A percentile compares a stretch with the other conserved stretches of the same genome.
phyloP scores from a whole-genome alignment of 2,113 vertebrate genomes.

The Oncorhynchus keta region DNA sequence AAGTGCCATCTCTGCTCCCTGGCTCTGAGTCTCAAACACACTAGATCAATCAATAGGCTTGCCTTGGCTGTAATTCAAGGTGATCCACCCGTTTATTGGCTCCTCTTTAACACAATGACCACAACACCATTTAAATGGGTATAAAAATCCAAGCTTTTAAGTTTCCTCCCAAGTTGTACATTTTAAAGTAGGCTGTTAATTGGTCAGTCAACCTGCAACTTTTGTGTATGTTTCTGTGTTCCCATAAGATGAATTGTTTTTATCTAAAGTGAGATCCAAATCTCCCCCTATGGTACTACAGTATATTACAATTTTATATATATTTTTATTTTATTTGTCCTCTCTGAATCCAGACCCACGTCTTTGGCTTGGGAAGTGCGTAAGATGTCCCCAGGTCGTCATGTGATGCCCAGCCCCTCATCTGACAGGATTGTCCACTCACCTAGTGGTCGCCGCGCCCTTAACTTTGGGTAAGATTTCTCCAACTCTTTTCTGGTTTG shows the following conservation, averaged over 20 bases:
- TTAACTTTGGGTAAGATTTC: conserved; percentile 87
- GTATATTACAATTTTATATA: neutral
- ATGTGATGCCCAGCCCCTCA: conserved; percentile 91
- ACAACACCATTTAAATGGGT: conserved; percentile 64
- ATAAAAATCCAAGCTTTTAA: conserved; percentile 46
- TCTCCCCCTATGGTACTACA: neutral
- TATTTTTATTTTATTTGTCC: neutral
- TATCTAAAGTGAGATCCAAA: neutral
- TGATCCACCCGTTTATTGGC: conserved; percentile 63
- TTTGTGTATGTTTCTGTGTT: neutral
- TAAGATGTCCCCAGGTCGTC: conserved; percentile 98
- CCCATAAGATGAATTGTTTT: neutral
- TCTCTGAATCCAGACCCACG: conserved; percentile 82
- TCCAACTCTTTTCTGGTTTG: conserved; percentile 13
- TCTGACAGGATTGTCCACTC: conserved; percentile 88
- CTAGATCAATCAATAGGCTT: conserved; percentile 64
- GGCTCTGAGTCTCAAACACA: conserved; percentile 56
- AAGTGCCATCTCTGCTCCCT: conserved; percentile 48
- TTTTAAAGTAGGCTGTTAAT: conserved; percentile 37
- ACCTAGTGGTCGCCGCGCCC: conserved; percentile 83
- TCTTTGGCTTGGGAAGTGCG: conserved; percentile 98
- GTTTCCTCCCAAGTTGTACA: neutral
- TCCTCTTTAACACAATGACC: conserved; percentile 45
- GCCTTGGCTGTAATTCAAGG: conserved; percentile 61
- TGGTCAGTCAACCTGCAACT: conserved; percentile 39